phyloP scores from a whole-genome alignment of 2,888 invertebrate genomes.

The Morinoia aosen region DNA sequence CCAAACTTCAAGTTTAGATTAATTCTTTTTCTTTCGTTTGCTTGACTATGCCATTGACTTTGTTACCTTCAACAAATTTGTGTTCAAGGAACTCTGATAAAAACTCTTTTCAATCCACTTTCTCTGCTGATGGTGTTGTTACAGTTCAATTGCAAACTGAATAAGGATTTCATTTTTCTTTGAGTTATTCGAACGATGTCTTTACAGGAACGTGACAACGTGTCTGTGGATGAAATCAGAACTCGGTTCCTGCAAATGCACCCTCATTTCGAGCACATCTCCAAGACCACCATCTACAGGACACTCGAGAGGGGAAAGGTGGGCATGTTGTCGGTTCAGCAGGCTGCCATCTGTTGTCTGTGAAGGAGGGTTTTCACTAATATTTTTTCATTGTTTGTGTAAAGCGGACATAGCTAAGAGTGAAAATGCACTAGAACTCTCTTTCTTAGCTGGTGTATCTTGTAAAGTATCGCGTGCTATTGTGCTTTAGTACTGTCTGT shows the following conservation, averaged over 20 bases:
- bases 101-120: too few species aligned
- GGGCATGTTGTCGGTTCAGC: neutral
- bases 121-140: neutral
- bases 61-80: neutral
- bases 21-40: neutral
- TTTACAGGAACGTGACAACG: constrained; percentile 64
- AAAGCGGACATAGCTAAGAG: too few species aligned
- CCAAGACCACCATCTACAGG: constrained; percentile 67
- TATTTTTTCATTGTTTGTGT: too few species aligned
- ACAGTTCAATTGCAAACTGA: neutral
- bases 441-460: neutral
- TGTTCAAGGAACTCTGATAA: too few species aligned
- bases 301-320: constrained; percentile 67
- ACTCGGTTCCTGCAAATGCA: constrained; percentile 63
- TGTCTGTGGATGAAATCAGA: constrained; percentile 66
- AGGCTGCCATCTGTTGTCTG: neutral
- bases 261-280: constrained; percentile 67
- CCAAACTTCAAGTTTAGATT: neutral
- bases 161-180: neutral
- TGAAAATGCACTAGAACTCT: neutral
- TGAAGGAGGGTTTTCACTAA: neutral
- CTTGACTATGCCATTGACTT: neutral
- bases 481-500: too few species aligned
- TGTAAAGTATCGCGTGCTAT: neutral
- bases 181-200: neutral